These are phyloP conservation scores for Pachydiplax longipennis DNA, from an alignment of 2,888 invertebrate genomes.

Conservation along the genomic window DNA sequence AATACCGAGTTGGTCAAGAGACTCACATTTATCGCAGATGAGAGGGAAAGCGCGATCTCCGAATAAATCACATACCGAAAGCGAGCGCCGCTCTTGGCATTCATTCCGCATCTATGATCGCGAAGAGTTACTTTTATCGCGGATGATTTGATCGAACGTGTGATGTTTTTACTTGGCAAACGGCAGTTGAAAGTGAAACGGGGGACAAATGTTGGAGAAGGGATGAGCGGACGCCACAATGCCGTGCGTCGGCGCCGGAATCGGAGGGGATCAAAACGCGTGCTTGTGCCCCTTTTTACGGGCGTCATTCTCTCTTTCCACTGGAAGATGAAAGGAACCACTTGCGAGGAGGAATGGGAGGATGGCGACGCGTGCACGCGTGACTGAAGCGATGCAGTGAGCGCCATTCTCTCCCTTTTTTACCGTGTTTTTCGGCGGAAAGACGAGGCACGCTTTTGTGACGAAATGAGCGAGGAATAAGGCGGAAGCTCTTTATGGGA, in stretches of 20 bases:
- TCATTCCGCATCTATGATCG: no score
- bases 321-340: constrained; percentile 17
- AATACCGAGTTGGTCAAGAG: no score
- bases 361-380: constrained; percentile 8
- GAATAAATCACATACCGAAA: no score
- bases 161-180: not conserved
- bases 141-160: not conserved
- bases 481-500: not conserved
- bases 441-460: constrained; percentile 20
- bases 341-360: not conserved
- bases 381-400: constrained; percentile 10
- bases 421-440: not conserved
- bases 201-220: not conserved
- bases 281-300: not conserved
- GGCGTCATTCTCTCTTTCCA: not conserved
- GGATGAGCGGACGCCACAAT: constrained; percentile 23
- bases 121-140: not conserved
- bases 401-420: not conserved
- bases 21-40: no score
- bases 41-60: no score
- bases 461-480: not conserved
- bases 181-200: not conserved
- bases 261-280: not conserved
- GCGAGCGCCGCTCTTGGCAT: no score
- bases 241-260: not conserved